A percentile compares a stretch with the other conserved stretches of the same genome.
Evolutionary conservation across 1,140 invertebrate species (phyloP).

Genomic region (Ptiloglossa arizonensis): DNA sequence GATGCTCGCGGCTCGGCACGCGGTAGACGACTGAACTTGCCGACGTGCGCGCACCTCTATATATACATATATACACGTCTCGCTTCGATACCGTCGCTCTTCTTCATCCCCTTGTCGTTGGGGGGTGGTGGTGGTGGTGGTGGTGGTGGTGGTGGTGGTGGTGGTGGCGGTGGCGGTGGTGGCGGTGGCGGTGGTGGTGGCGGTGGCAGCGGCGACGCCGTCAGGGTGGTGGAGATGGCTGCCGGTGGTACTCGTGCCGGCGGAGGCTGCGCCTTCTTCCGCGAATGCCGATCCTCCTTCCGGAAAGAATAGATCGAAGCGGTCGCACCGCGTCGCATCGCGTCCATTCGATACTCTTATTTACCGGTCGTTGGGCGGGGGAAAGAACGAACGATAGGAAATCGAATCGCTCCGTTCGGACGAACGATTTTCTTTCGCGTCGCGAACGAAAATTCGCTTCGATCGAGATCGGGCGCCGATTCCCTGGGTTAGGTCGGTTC

Average conservation of each 20-base stretch:
- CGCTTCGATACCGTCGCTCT: slow-evolving; percentile 70
- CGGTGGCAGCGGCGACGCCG: slow-evolving; percentile 44
- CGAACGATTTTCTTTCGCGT: slow-evolving; percentile 24
- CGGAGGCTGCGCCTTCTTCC: slow-evolving; percentile 68
- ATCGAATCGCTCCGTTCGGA: slow-evolving; percentile 1
- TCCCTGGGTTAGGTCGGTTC: slow-evolving; percentile 22
- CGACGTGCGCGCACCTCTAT: slow-evolving; percentile 72
- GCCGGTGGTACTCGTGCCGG: slow-evolving; percentile 26
- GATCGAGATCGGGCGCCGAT: not conserved
- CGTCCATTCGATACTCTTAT: not conserved
- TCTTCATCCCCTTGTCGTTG: slow-evolving; percentile 72
- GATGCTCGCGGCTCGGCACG: slow-evolving; percentile 72
- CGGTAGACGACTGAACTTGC: slow-evolving; percentile 72
- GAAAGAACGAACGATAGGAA: not conserved
- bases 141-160: slow-evolving; percentile 37
- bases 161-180: slow-evolving; percentile 13
- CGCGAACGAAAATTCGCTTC: not conserved
- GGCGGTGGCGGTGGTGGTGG: slow-evolving; percentile 18
- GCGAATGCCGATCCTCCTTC: slow-evolving; percentile 55
- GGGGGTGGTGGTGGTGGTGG: slow-evolving; percentile 59
- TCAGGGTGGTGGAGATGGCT: slow-evolving; percentile 16
- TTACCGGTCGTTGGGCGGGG: not conserved
- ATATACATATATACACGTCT: slow-evolving; percentile 71
- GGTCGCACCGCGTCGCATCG: not conserved
- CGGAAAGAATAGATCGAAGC: not conserved